Evolutionary conservation across 2,888 invertebrate genomes (phyloP), one percentile per base, ranked within the genome.

Genomic region (Taphrorychus bicolor): DNA sequence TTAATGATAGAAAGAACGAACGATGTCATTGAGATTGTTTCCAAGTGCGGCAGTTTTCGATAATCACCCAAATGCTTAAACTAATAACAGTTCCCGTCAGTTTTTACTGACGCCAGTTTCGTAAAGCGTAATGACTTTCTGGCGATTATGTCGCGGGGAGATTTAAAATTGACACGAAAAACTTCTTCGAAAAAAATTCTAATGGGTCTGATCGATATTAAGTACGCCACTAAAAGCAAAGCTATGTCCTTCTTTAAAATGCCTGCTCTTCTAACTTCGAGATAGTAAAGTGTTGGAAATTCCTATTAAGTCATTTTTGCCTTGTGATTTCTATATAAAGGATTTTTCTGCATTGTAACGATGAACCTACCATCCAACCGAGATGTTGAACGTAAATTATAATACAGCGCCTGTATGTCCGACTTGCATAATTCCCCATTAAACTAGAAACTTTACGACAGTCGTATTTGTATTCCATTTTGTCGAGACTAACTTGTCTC

Each of bases 161-260:
- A 42, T 67, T 57, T 68, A 49, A 64, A 63, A 64, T 54, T 59
- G 68, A 56, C 42, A 58, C 48, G 45, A 45, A 64, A 67, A 60
- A 42, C 5, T 17, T 11, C 52, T 23, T 45, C 19, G 5, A 32
- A 60, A 68, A 58, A 56, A 68, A 64, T 63, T 59, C 59, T 63
- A 64, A 64, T 69, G 69, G 64, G 56, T 60, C 23, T 52, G 56
- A 69, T 69, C 69, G 51, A 64, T 69, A 64, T 64, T 69, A 69
- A 51, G 60, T 59, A 59, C 41, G 40, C n/a, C 59, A 60, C 60
- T 69, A 69, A 69, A 64, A 69, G 69, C 64, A 64, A 69, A 64
- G 52, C 60, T 23, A 60, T 68, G 68, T 68, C 59, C 61, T 63
- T 58, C 45, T 63, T 59, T 42, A 42, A 63, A 68, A 53, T 61